phyloP scores from a whole-genome alignment of 2,797 vertebrate species.

The Allochrocebus solatus region DNA sequence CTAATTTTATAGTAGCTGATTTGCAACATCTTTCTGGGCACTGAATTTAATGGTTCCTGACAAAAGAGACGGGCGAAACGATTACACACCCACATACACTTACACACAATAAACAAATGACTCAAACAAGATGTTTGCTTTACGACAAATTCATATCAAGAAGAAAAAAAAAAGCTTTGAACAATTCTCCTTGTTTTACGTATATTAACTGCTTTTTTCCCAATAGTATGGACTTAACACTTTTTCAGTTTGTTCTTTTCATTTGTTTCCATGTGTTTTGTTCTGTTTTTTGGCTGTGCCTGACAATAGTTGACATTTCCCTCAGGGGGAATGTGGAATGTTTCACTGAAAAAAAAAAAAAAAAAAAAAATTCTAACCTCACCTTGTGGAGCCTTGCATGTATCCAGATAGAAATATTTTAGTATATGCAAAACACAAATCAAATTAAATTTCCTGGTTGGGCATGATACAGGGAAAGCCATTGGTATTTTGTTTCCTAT shows the following conservation, averaged over 20 bases:
- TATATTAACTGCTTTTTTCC: neutral
- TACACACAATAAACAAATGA: constrained; percentile 22
- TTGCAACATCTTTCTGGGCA: constrained; percentile 44
- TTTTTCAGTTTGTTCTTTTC: neutral
- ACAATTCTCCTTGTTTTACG: neutral
- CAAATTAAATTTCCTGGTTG: constrained; percentile 53
- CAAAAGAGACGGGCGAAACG: constrained; percentile 5
- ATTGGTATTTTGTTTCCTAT: constrained; percentile 45
- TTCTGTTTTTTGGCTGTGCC: neutral
- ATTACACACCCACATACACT: neutral
- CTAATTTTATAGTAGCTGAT: constrained; percentile 66
- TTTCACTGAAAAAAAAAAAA: neutral
- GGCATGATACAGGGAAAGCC: constrained; percentile 20
- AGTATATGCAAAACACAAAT: constrained; percentile 45
- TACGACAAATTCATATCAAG: neutral
- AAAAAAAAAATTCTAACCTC: neutral
- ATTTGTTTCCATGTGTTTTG: neutral
- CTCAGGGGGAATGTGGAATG: neutral
- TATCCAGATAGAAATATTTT: constrained; percentile 42
- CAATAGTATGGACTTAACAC: neutral
- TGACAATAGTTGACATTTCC: neutral
- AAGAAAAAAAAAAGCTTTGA: neutral
- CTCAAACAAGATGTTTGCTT: neutral
- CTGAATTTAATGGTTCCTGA: constrained; percentile 64
- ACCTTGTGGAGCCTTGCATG: neutral